A percentile compares a stretch with the other conserved stretches of the same genome.
Conservation (phyloP, 2,797 vertebrate species). For the Catharus ustulatus region DNA sequence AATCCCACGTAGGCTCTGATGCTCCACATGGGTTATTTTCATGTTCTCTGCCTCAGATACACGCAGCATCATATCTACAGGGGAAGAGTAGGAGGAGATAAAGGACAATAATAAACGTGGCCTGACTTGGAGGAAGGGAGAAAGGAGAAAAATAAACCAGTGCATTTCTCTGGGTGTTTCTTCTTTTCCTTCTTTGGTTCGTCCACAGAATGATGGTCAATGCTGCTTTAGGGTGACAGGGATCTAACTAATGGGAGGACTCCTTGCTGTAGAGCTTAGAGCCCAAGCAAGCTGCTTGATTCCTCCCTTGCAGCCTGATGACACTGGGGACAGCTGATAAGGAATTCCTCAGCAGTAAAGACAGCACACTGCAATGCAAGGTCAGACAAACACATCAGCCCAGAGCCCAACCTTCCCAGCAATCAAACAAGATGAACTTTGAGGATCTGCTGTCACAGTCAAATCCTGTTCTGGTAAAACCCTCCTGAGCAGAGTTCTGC, state of each 20-base stretch:
- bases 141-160: background rate
- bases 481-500: background rate
- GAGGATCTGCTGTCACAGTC: background rate
- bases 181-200: background rate
- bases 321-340: background rate
- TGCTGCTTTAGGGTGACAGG: background rate
- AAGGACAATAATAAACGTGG: background rate
- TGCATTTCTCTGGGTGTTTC: background rate
- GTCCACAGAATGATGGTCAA: background rate
- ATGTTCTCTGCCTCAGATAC: background rate
- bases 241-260: background rate
- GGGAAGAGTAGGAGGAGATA: background rate
- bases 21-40: background rate
- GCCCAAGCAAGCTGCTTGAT: background rate
- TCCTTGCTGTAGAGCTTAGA: background rate
- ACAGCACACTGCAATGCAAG: background rate
- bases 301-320: background rate
- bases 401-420: background rate
- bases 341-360: background rate
- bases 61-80: background rate
- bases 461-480: background rate
- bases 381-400: background rate
- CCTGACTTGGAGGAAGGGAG: background rate
- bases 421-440: background rate
- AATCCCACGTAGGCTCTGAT: background rate